These are phyloP conservation scores for Leptocoma aspasia DNA, from an alignment of 2,113 vertebrate species.

Conservation along the genomic window DNA sequence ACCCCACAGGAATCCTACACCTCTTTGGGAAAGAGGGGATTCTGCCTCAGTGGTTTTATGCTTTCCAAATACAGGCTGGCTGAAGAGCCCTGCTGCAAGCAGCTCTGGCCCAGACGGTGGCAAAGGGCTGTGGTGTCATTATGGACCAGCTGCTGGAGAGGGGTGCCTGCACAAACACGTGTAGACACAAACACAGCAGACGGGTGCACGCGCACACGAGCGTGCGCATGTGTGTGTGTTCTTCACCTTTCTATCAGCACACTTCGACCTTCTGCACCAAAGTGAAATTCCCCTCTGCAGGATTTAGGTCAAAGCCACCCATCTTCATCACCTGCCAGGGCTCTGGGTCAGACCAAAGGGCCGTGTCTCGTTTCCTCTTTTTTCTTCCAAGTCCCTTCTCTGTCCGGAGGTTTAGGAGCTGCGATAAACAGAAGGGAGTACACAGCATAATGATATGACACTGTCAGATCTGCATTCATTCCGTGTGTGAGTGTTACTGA, in stretches of 20 bases:
- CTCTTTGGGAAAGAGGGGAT: neutral
- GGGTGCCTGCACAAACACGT: neutral
- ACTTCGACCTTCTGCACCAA: rapidly evolving
- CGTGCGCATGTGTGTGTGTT: rapidly evolving
- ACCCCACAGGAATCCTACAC: neutral
- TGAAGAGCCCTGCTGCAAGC: neutral
- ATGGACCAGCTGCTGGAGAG: neutral
- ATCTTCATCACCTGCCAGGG: neutral
- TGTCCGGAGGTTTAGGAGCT: neutral
- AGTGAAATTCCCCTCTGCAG: neutral
- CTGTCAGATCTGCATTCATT: neutral
- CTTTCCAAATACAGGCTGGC: neutral
- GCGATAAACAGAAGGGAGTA: neutral
- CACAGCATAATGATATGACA: neutral
- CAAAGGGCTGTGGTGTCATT: neutral
- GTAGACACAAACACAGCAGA: neutral
- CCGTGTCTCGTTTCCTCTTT: neutral
- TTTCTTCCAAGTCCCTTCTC: neutral
- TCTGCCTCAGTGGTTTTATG: neutral
- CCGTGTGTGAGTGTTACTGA: neutral
- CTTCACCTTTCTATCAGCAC: neutral
- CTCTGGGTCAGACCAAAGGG: neutral
- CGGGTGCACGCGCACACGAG: rapidly evolving
- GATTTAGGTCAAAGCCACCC: neutral
- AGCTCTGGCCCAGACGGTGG: neutral